Base-by-base conservation (phyloP, 2,888 invertebrate species). In the Meta bourneti region DNA sequence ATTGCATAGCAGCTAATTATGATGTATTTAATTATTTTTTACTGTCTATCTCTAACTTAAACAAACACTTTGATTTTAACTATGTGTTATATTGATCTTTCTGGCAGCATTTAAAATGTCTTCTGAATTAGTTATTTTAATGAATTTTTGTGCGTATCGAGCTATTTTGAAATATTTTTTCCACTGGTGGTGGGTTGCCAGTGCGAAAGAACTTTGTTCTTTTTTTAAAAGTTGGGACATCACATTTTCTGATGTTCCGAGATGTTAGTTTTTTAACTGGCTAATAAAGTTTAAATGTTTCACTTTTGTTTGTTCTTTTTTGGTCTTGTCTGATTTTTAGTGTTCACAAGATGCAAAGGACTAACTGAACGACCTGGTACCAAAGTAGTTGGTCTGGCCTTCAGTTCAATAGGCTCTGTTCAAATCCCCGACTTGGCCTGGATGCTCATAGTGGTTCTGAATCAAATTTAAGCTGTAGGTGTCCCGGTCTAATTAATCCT, bases 121-220 rank as follows among this genome's bases (percentile, higher is more conserved):
- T 82, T 51, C 71, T 52, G 78, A 61, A 34, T 70, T 74, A 80
- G 79, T 71, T 77, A 69, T 80, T 49, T 78, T 54, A 89, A 49
- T 49, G 34, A 74, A 61, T 49, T 74, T 61, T 51, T 52, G 51
- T 83, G 71, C 54, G 20, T 74, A 82, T 71, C 72, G 69, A 92
- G 20, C 52, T 79, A 69, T 91, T 52, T 80, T 89, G 51, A 54
- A 69, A 75, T 70, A 51, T 85, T 52, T 85, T 78, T 78, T 78
- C 61, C 91, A 87, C 91, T 91, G 91, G 91, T 91, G 91, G 87
- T 78, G 91, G 91, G 82, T 51, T 88, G 88, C 88, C 88, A 88
- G 88, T 88, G 81, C 34, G 70, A 72, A 71, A 49, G 61, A 86
- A 77, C 16, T 51, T 74, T 48, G 48, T 82, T 86, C 84, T 75